Evolutionary conservation across 2,113 vertebrate species (phyloP).

Genomic region (Oncorhynchus keta): DNA sequence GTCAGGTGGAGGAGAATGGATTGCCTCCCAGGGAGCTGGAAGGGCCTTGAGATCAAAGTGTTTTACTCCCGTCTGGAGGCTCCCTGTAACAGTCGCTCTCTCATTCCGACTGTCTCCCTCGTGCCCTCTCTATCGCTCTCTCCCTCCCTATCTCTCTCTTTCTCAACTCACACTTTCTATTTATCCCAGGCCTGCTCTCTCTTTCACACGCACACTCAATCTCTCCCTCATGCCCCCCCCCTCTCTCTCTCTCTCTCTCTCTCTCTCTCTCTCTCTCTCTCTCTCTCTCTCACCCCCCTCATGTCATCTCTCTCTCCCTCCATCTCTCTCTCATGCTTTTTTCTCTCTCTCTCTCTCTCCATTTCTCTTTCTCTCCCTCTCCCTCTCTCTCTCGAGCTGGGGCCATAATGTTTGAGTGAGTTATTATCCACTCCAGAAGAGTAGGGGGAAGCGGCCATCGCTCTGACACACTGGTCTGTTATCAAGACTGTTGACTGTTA

Average conservation of each 20-base stretch:
- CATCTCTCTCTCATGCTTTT: too few species aligned
- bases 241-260: too few species aligned
- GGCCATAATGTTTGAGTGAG: not conserved
- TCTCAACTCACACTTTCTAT: not conserved
- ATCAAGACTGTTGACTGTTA: not conserved
- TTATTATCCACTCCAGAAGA: not conserved
- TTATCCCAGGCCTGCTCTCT: not conserved
- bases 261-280: too few species aligned
- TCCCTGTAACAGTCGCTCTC: too few species aligned
- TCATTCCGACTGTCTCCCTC: too few species aligned
- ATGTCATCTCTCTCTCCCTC: too few species aligned
- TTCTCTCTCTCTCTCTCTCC: too few species aligned
- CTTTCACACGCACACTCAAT: not conserved
- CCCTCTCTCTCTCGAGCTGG: too few species aligned
- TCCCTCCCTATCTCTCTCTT: not conserved
- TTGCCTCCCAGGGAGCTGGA: conserved; percentile 44
- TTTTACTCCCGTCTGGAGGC: conserved; percentile 7
- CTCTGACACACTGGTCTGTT: not conserved
- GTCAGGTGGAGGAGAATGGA: conserved; percentile 50
- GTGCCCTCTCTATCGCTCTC: not conserved
- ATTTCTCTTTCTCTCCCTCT: too few species aligned
- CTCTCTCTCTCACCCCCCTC: too few species aligned
- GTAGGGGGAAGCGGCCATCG: not conserved
- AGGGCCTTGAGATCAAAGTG: conserved; percentile 56
- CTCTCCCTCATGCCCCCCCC: not conserved